Conservation (phyloP, 2,888 invertebrate genomes). For the Scelioninae gen. 1 region DNA sequence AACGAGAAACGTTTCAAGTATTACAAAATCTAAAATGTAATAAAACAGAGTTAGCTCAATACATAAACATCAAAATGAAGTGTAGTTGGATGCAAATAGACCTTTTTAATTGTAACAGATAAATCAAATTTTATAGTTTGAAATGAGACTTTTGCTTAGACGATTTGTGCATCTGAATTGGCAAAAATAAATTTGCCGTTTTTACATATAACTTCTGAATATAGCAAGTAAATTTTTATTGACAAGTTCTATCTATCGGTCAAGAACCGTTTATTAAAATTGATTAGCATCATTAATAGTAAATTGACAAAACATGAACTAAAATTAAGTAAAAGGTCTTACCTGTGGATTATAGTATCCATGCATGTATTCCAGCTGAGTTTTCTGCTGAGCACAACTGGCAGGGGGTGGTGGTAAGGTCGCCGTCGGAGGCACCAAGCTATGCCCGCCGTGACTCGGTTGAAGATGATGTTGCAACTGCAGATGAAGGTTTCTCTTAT, state of each 20-base stretch:
- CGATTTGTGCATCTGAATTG: background rate
- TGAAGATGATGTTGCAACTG: conserved; percentile 83
- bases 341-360: conserved; percentile 83
- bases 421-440: conserved; percentile 82
- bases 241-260: too few relatives aligned
- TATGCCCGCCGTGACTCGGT: conserved; percentile 75
- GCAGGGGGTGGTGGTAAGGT: conserved; percentile 81
- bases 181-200: conserved; percentile 13
- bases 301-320: too few relatives aligned
- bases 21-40: conserved; percentile 28
- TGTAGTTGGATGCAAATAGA: conserved; percentile 8
- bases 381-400: conserved; percentile 83
- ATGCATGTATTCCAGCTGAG: conserved; percentile 83
- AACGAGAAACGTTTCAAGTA: conserved; percentile 3
- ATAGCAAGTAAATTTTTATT: too few relatives aligned
- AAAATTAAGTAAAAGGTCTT: too few relatives aligned
- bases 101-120: conserved; percentile 7
- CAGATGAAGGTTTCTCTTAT: conserved; percentile 82
- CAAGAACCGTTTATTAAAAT: too few relatives aligned
- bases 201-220: too few relatives aligned
- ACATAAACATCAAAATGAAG: conserved; percentile 11
- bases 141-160: background rate
- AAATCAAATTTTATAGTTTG: conserved; percentile 7
- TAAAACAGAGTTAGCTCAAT: conserved; percentile 19
- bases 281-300: too few relatives aligned